Conservation (phyloP, 2,888 invertebrate genomes). For the Carpatolechia fugitivella region DNA sequence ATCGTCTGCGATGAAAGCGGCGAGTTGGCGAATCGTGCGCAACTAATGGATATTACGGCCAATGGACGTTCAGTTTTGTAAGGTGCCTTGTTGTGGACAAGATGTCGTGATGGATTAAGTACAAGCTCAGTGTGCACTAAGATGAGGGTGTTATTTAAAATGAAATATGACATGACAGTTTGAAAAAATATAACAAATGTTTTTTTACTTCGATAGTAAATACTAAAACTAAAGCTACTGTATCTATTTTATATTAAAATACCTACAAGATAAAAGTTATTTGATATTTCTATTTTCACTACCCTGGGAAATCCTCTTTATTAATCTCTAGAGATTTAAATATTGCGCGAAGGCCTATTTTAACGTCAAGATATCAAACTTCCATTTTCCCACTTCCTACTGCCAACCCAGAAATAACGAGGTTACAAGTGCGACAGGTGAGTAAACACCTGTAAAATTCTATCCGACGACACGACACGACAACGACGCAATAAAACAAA, state of each 20-base stretch:
- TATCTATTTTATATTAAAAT: too few species aligned
- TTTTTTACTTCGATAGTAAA: too few species aligned
- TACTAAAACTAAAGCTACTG: too few species aligned
- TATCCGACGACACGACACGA: background rate
- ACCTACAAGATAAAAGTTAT: too few species aligned
- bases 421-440: background rate
- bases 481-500: conserved; percentile 4
- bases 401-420: background rate
- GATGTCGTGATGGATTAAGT: too few species aligned
- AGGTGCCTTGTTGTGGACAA: background rate
- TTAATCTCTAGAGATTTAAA: too few species aligned
- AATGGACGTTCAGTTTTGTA: background rate
- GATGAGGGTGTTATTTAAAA: too few species aligned
- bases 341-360: background rate
- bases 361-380: background rate
- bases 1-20: conserved; percentile 13
- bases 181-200: too few species aligned
- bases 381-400: background rate
- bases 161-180: too few species aligned
- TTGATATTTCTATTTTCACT: too few species aligned
- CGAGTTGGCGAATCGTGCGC: conserved; percentile 19
- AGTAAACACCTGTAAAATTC: background rate
- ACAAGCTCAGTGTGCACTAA: too few species aligned
- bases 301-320: too few species aligned
- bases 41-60: conserved; percentile 13